Conservation (phyloP, 2,797 vertebrate species). For the Crenichthys baileyi region DNA sequence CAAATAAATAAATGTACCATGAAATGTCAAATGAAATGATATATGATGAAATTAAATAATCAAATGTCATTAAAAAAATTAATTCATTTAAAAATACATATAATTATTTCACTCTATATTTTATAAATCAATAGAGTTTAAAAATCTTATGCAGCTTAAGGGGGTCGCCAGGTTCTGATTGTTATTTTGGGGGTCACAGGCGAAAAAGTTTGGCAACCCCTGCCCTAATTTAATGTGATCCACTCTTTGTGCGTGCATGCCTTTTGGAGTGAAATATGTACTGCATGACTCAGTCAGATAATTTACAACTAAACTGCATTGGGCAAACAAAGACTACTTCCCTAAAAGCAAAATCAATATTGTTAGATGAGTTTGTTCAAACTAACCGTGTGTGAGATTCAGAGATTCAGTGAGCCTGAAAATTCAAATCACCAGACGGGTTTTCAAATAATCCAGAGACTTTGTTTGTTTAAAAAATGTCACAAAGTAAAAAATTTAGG, state of each 20-base stretch:
- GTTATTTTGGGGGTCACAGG: too few species aligned
- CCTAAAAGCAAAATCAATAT: slow-evolving; percentile 20
- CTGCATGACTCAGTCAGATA: slow-evolving; percentile 6
- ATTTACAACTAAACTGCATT: slow-evolving; percentile 21
- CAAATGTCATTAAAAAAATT: too few species aligned
- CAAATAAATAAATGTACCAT: too few species aligned
- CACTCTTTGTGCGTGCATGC: neutral
- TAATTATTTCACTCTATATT: too few species aligned
- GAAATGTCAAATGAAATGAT: too few species aligned
- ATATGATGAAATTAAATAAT: too few species aligned
- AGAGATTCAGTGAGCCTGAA: neutral
- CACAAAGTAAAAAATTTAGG: neutral
- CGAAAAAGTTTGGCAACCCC: too few species aligned
- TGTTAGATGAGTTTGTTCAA: neutral
- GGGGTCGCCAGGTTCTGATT: too few species aligned
- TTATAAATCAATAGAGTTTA: too few species aligned
- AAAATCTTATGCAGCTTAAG: too few species aligned
- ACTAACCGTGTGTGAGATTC: neutral
- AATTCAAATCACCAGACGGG: neutral
- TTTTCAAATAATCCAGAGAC: neutral
- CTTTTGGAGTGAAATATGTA: neutral
- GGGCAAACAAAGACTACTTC: slow-evolving; percentile 19
- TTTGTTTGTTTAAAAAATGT: neutral
- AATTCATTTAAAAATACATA: too few species aligned
- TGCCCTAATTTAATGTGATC: too few species aligned